Conservation (phyloP, 2,113 vertebrate genomes). For the Aythya baeri region DNA sequence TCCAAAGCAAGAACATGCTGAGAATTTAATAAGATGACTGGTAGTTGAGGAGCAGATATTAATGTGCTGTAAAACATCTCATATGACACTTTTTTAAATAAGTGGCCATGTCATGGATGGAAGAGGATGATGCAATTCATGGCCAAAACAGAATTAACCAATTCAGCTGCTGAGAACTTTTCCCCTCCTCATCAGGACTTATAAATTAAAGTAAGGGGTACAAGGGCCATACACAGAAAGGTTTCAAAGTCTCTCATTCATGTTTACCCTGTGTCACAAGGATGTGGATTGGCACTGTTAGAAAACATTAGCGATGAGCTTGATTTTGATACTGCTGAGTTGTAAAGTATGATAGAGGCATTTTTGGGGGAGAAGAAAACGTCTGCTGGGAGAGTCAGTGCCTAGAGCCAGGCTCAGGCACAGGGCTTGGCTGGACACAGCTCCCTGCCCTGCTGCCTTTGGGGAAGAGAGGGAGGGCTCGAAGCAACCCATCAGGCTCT, state of each 20-base stretch:
- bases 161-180: neutral
- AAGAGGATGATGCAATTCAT: neutral
- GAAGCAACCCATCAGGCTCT: neutral
- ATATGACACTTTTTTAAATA: neutral
- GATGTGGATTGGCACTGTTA: neutral
- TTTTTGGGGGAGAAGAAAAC: neutral
- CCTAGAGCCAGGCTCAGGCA: neutral
- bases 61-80: constrained; percentile 21
- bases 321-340: neutral
- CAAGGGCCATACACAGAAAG: neutral
- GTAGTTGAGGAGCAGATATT: constrained; percentile 8
- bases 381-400: neutral
- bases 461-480: neutral
- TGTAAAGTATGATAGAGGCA: neutral
- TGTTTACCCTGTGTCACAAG: accelerated
- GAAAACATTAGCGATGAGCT: neutral
- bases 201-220: neutral
- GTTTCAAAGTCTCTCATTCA: neutral
- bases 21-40: constrained; percentile 56
- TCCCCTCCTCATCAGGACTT: neutral
- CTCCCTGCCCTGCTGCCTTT: neutral
- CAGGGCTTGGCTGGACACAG: neutral
- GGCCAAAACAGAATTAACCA: neutral
- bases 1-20: constrained; percentile 36
- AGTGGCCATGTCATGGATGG: neutral